Conservation (phyloP, 2,797 vertebrate species). For the Poeciliopsis turneri region DNA sequence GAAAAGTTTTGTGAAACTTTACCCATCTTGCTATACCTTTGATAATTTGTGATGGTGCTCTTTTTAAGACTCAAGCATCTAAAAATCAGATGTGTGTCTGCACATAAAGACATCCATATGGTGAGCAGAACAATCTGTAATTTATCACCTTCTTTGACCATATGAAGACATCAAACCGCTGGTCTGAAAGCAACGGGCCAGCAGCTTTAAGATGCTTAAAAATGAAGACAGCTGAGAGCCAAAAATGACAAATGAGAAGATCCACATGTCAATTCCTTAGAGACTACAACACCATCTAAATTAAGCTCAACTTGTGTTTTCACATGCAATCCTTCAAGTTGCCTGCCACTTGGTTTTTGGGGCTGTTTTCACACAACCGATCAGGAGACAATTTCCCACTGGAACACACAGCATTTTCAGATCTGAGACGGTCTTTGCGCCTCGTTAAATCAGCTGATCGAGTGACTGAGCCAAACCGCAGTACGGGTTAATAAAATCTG, state of each 20-base stretch:
- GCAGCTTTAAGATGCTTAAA: conserved; percentile 38
- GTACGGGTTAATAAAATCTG: conserved; percentile 72
- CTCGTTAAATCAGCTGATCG: conserved; percentile 56
- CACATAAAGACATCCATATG: conserved; percentile 54
- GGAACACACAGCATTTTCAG: conserved; percentile 28
- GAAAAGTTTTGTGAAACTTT: conserved; percentile 10
- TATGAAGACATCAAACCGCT: conserved; percentile 70
- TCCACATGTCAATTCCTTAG: conserved; percentile 53
- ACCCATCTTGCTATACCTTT: conserved; percentile 3
- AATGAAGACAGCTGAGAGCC: conserved; percentile 39
- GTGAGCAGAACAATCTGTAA: conserved; percentile 38
- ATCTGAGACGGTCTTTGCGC: conserved; percentile 10
- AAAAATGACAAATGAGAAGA: conserved; percentile 51
- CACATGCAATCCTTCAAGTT: conserved; percentile 11
- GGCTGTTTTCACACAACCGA: conserved; percentile 25
- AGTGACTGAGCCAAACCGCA: conserved; percentile 51
- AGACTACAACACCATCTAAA: conserved; percentile 60
- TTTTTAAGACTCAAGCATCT: conserved; percentile 26
- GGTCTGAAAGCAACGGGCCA: conserved; percentile 39
- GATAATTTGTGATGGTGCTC: conserved; percentile 37
- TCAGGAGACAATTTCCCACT: conserved; percentile 6
- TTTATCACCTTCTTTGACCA: conserved; percentile 59
- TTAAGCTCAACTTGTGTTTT: conserved; percentile 54
- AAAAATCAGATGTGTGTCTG: conserved; percentile 43
- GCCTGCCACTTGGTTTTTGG: conserved; percentile 22